These are phyloP conservation scores for Calyptomena viridis DNA, from an alignment of 2,113 vertebrate species.

Conservation along the genomic window DNA sequence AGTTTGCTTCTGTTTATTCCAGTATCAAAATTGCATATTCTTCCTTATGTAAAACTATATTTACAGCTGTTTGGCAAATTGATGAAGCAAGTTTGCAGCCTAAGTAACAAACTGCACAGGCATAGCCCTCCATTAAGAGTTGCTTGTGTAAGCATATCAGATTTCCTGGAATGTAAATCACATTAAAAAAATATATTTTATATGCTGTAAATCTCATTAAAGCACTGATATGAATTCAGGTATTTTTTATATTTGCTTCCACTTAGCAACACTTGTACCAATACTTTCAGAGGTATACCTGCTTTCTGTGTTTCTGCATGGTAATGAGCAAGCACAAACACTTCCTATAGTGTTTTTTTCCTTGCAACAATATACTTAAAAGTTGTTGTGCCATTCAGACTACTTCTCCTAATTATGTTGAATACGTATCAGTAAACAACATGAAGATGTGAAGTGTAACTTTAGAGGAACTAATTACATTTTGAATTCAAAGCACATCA, in stretches of 20 bases:
- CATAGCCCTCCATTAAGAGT: neutral
- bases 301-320: neutral
- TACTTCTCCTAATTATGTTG: constrained; percentile 35
- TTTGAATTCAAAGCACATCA: constrained; percentile 59
- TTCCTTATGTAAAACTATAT: neutral
- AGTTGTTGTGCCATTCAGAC: constrained; percentile 24
- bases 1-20: neutral
- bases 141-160: constrained; percentile 1
- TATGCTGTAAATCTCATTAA: neutral
- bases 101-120: neutral
- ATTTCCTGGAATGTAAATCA: constrained; percentile 14
- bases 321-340: neutral
- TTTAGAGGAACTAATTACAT: constrained; percentile 72
- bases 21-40: neutral
- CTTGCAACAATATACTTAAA: neutral
- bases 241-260: neutral
- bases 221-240: neutral
- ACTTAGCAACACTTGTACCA: neutral
- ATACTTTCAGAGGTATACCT: neutral
- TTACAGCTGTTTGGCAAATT: neutral
- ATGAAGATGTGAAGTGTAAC: constrained; percentile 55
- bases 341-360: neutral
- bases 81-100: neutral
- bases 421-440: constrained; percentile 13
- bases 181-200: neutral